A percentile compares a stretch with the other conserved stretches of the same genome.
Conservation (phyloP, 2,888 invertebrate genomes). For the Cantharis nigra region DNA sequence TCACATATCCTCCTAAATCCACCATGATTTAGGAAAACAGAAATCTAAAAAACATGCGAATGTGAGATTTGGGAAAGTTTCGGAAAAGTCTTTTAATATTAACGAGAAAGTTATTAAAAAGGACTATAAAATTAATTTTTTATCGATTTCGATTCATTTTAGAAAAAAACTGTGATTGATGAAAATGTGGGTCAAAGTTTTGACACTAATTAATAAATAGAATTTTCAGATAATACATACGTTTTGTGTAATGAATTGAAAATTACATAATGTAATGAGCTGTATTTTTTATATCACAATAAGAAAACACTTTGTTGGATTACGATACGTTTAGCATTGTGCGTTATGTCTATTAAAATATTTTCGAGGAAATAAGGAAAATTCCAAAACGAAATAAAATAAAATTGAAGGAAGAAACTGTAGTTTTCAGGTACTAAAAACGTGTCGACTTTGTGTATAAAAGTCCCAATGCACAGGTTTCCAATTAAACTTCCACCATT, state of each 20-base stretch:
- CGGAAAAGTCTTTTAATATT: neutral
- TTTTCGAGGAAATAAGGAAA: constrained; percentile 8
- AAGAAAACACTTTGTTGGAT: constrained; percentile 23
- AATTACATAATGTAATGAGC: constrained; percentile 18
- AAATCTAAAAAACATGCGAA: constrained; percentile 16
- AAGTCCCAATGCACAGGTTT: constrained; percentile 48
- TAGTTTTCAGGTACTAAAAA: constrained; percentile 46
- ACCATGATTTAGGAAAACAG: constrained; percentile 62
- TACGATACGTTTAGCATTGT: constrained; percentile 42
- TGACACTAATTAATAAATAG: neutral
- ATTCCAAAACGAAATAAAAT: constrained; percentile 24
- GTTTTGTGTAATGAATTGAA: constrained; percentile 18
- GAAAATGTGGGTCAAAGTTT: constrained; percentile 11
- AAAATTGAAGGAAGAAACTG: constrained; percentile 20
- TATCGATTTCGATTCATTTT: neutral
- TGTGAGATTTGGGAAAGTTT: neutral
- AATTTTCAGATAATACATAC: constrained; percentile 17
- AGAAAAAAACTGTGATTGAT: constrained; percentile 8
- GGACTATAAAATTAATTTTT: neutral
- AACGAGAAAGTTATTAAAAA: neutral
- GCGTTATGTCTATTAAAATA: constrained; percentile 32
- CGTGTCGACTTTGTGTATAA: constrained; percentile 38
- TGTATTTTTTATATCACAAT: constrained; percentile 31
- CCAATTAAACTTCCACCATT: constrained; percentile 51
- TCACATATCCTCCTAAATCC: constrained; percentile 93